Evolutionary conservation across 2,113 vertebrate genomes (phyloP).

Genomic region (Apaloderma vittatum): DNA sequence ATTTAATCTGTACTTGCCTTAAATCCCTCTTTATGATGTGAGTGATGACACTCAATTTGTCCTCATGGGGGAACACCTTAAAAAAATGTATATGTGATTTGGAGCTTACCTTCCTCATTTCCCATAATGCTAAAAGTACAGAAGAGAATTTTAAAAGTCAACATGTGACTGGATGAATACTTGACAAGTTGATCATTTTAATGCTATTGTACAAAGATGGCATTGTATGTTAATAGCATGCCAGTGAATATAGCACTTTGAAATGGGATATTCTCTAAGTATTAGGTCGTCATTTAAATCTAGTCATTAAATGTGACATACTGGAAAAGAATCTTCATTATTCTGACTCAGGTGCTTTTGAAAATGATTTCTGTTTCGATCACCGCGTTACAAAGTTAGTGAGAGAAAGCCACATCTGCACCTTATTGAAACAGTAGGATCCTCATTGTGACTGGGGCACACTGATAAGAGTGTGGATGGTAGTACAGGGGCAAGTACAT

Average conservation of each 20-base stretch:
- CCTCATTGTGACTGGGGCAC: not conserved
- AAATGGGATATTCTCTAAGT: not conserved
- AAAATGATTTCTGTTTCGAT: not conserved
- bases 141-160: not conserved
- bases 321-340: not conserved
- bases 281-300: not conserved
- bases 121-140: not conserved
- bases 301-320: not conserved
- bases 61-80: not conserved
- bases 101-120: not conserved
- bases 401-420: not conserved
- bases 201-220: not conserved
- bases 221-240: not conserved
- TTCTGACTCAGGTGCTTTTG: not conserved
- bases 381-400: not conserved
- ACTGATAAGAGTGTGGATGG: not conserved
- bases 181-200: not conserved
- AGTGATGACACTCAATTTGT: conserved; percentile 4
- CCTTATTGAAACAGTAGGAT: not conserved
- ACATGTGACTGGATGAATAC: not conserved
- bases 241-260: not conserved
- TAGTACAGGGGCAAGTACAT: not conserved
- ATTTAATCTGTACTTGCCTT: conserved; percentile 21
- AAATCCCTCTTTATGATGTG: not conserved
- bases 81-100: not conserved